Conservation (phyloP, 2,888 invertebrate genomes). For the Lycophotia porphyrea region DNA sequence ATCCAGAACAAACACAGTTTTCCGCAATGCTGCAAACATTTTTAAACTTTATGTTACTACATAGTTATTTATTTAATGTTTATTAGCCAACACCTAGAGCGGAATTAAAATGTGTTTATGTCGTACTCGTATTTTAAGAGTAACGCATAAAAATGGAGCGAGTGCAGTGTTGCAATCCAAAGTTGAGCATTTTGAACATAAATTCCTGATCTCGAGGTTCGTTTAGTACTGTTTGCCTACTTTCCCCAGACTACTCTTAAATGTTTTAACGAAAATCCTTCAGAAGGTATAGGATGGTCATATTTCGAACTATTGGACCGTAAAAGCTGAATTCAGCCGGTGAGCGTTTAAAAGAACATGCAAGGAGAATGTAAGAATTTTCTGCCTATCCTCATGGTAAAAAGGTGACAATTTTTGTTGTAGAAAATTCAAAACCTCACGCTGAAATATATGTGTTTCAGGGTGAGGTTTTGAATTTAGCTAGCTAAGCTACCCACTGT, state of each 20-base stretch:
- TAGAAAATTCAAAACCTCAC: not conserved
- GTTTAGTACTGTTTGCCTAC: constrained; percentile 40
- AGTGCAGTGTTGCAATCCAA: constrained; percentile 62
- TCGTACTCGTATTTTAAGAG: constrained; percentile 25
- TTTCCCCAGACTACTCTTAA: not conserved
- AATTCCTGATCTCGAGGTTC: constrained; percentile 60
- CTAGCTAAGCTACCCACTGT: too few relatives aligned
- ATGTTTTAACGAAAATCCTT: not conserved
- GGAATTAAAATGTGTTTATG: constrained; percentile 59
- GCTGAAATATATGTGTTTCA: too few relatives aligned
- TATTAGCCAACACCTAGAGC: constrained; percentile 29
- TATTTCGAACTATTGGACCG: not conserved
- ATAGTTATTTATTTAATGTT: constrained; percentile 44
- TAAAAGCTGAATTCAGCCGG: not conserved
- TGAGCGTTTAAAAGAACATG: not conserved
- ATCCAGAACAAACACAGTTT: constrained; percentile 35
- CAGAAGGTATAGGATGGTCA: not conserved
- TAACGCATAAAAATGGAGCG: constrained; percentile 58
- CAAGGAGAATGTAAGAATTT: not conserved
- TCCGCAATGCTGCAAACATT: constrained; percentile 45
- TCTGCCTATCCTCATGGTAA: not conserved
- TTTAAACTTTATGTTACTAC: constrained; percentile 25
- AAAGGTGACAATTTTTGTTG: not conserved
- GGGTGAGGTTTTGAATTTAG: too few relatives aligned
- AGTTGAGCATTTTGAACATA: constrained; percentile 67